phyloP scores from a whole-genome alignment of 2,113 vertebrate genomes.

The Mirounga angustirostris region DNA sequence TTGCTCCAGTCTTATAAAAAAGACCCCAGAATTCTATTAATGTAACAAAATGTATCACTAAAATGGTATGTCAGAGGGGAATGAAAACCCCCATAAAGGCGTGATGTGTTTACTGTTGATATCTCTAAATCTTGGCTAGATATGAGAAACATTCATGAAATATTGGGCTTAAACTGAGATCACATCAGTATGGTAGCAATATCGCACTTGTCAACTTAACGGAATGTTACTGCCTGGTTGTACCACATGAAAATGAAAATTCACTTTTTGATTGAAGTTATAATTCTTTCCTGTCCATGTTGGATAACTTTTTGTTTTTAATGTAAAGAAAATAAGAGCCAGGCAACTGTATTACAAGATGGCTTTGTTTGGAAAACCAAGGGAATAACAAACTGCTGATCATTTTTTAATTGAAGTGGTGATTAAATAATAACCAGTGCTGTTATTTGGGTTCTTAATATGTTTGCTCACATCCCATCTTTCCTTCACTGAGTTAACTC shows the following conservation, averaged over 20 bases:
- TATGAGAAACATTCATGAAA: slow-evolving; percentile 80
- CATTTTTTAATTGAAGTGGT: slow-evolving; percentile 62
- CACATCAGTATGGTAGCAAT: slow-evolving; percentile 70
- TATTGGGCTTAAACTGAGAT: slow-evolving; percentile 79
- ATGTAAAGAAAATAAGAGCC: slow-evolving; percentile 65
- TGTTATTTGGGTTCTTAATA: slow-evolving; percentile 45
- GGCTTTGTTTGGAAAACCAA: slow-evolving; percentile 57
- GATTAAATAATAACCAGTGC: slow-evolving; percentile 34
- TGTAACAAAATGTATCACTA: slow-evolving; percentile 77
- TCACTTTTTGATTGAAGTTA: slow-evolving; percentile 67
- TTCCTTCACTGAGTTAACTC: not conserved
- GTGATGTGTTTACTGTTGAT: slow-evolving; percentile 76
- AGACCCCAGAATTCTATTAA: slow-evolving; percentile 71
- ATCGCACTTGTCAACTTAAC: slow-evolving; percentile 68
- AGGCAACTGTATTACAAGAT: not conserved
- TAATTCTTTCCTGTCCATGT: slow-evolving; percentile 55
- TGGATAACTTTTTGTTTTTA: slow-evolving; percentile 67
- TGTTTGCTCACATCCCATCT: slow-evolving; percentile 32
- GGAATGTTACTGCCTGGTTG: slow-evolving; percentile 65
- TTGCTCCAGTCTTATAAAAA: slow-evolving; percentile 57
- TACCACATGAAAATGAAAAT: slow-evolving; percentile 79
- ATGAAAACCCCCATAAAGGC: slow-evolving; percentile 64
- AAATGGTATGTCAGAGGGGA: slow-evolving; percentile 76
- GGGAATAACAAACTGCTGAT: slow-evolving; percentile 5
- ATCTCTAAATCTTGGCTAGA: slow-evolving; percentile 78